Evolutionary conservation across 2,888 invertebrate species (phyloP).

Genomic region (Drosophila antonietae): DNA sequence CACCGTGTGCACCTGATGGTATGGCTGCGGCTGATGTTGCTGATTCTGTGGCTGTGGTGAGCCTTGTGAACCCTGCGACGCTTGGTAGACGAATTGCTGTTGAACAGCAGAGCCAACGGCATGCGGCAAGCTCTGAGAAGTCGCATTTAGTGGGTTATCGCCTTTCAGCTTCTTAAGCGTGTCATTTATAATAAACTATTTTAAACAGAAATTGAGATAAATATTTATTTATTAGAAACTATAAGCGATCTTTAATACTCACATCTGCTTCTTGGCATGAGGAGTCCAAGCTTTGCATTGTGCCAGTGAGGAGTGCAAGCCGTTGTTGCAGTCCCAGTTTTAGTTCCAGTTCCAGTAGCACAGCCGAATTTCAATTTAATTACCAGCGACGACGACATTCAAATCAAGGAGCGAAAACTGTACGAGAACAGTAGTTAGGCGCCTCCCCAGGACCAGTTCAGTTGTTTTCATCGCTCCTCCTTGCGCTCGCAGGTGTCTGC

Average conservation of each 20-base stretch:
- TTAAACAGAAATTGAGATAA: conserved; percentile 9
- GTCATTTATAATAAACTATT: conserved; percentile 84
- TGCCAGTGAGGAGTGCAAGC: conserved; percentile 83
- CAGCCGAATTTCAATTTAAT: conserved; percentile 64
- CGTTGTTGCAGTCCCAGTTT: conserved; percentile 55
- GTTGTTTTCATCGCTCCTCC: conserved; percentile 68
- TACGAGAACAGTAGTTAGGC: conserved; percentile 44
- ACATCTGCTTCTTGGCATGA: conserved; percentile 89
- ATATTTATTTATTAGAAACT: not conserved
- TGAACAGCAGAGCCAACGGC: conserved; percentile 65
- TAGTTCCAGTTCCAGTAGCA: conserved; percentile 49
- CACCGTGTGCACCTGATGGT: conserved; percentile 72
- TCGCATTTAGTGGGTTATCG: conserved; percentile 72
- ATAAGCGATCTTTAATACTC: conserved; percentile 76
- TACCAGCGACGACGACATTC: conserved; percentile 81
- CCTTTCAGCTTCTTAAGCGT: conserved; percentile 84
- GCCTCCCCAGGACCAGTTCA: conserved; percentile 67
- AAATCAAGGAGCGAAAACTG: conserved; percentile 62
- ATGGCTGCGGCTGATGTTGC: conserved; percentile 59
- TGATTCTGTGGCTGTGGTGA: conserved; percentile 56
- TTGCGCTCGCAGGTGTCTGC: conserved; percentile 72
- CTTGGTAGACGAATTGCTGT: conserved; percentile 57
- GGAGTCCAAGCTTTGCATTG: conserved; percentile 89
- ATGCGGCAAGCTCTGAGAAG: conserved; percentile 57
- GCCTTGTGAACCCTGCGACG: conserved; percentile 50